phyloP scores from a whole-genome alignment of 2,888 invertebrate genomes.

The Globia sparganii region DNA sequence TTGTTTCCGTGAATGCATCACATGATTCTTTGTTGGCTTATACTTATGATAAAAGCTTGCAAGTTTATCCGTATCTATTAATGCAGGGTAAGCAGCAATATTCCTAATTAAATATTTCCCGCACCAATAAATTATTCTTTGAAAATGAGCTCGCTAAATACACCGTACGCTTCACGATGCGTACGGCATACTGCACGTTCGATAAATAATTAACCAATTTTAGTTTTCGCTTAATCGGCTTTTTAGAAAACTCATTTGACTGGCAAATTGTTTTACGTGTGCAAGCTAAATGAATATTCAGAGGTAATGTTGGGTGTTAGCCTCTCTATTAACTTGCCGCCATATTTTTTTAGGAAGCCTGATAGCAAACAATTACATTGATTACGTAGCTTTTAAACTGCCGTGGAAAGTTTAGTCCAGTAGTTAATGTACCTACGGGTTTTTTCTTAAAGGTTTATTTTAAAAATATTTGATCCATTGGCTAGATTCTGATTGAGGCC shows the following conservation, averaged over 20 bases:
- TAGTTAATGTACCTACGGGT: neutral
- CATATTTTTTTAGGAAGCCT: slow-evolving; percentile 67
- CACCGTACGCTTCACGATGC: slow-evolving; percentile 61
- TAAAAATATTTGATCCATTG: neutral
- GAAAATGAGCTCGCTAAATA: slow-evolving; percentile 54
- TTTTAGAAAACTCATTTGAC: slow-evolving; percentile 90
- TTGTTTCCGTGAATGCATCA: neutral
- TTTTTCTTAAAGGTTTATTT: neutral
- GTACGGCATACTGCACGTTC: slow-evolving; percentile 70
- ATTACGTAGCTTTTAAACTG: slow-evolving; percentile 35
- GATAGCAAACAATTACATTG: slow-evolving; percentile 54
- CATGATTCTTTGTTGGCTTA: neutral
- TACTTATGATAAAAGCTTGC: slow-evolving; percentile 1
- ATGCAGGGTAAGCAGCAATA: slow-evolving; percentile 7
- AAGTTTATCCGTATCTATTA: neutral
- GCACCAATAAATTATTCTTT: slow-evolving; percentile 63
- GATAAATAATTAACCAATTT: slow-evolving; percentile 88
- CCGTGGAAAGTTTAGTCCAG: neutral
- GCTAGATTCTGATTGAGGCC: neutral
- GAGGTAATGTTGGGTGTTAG: slow-evolving; percentile 69
- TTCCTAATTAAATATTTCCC: slow-evolving; percentile 47
- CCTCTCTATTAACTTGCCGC: slow-evolving; percentile 61
- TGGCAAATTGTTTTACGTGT: slow-evolving; percentile 86
- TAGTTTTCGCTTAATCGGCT: slow-evolving; percentile 89
- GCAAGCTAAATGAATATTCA: slow-evolving; percentile 78